phyloP scores from a whole-genome alignment of 2,113 vertebrate genomes.

The Microtus oregoni region DNA sequence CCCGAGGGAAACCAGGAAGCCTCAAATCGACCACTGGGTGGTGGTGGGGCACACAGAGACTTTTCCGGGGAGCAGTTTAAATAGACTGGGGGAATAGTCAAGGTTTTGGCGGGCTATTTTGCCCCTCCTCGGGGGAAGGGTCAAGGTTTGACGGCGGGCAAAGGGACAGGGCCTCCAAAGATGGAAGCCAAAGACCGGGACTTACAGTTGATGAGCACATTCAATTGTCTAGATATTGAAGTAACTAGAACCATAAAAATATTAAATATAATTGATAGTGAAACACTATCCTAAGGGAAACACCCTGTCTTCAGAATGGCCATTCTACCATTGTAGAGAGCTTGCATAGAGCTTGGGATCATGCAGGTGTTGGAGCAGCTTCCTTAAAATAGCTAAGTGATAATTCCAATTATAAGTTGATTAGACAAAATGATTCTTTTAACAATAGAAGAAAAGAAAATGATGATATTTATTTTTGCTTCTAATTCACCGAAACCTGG shows the following conservation, averaged over 20 bases:
- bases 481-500: background rate
- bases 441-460: background rate
- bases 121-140: too few species aligned
- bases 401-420: background rate
- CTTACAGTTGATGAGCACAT: background rate
- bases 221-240: background rate
- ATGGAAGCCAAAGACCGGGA: too few species aligned
- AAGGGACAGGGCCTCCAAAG: too few species aligned
- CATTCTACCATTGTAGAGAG: too few species aligned
- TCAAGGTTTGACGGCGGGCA: too few species aligned
- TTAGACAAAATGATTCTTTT: background rate
- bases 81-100: too few species aligned
- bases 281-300: background rate
- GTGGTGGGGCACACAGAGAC: too few species aligned
- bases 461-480: background rate
- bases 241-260: background rate
- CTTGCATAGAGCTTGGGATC: background rate
- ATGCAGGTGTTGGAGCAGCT: background rate
- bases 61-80: too few species aligned
- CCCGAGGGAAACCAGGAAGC: too few species aligned
- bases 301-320: background rate
- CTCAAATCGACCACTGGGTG: too few species aligned
- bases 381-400: background rate
- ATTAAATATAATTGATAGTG: background rate
- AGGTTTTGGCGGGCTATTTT: too few species aligned